Conservation (phyloP, 2,888 invertebrate species). For the Plagodis pulveraria region DNA sequence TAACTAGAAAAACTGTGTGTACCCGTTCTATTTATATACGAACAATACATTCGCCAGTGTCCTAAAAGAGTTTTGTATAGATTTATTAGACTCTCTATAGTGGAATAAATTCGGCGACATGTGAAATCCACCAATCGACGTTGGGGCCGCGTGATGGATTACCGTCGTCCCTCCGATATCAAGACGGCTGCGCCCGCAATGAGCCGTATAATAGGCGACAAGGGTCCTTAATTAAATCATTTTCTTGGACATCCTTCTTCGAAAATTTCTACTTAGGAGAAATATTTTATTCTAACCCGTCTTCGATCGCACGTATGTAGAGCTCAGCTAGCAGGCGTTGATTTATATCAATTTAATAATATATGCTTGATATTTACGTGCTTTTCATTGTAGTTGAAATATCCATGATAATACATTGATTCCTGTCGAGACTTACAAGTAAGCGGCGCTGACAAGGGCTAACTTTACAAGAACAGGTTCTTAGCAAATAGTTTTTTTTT, state of each 20-base stretch:
- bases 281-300: too few species aligned
- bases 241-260: conserved; percentile 18
- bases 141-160: conserved; percentile 22
- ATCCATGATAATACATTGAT: too few species aligned
- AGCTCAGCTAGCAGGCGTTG: too few species aligned
- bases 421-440: too few species aligned
- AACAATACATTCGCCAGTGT: conserved; percentile 4
- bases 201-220: conserved; percentile 28
- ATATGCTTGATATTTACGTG: too few species aligned
- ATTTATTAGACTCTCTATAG: conserved; percentile 20
- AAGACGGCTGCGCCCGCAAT: conserved; percentile 24
- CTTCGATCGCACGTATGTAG: too few species aligned
- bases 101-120: conserved; percentile 29
- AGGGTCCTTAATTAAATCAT: conserved; percentile 30
- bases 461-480: too few species aligned
- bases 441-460: too few species aligned
- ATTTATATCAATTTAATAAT: too few species aligned
- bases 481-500: too few species aligned
- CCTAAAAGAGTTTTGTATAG: conserved; percentile 17
- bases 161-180: conserved; percentile 24
- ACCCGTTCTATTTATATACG: neutral
- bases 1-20: neutral
- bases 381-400: too few species aligned
- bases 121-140: conserved; percentile 25
- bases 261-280: too few species aligned